phyloP scores from a whole-genome alignment of 2,797 vertebrate species.

The Pelobates cultripes region DNA sequence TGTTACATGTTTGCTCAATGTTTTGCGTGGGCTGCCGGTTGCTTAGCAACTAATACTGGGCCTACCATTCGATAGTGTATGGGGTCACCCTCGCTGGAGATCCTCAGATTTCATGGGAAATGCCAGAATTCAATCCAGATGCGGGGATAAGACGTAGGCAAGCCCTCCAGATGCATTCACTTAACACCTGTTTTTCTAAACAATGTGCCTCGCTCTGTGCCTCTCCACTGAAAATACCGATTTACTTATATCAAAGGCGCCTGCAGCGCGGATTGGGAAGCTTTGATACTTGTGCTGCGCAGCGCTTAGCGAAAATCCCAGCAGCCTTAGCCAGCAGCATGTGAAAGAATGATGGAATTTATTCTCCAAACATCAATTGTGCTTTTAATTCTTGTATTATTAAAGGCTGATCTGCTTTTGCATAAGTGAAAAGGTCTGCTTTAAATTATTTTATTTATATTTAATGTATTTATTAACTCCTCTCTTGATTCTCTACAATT shows the following conservation, averaged over 20 bases:
- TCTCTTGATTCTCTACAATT: too few species aligned
- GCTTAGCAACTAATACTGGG: slow-evolving; percentile 21
- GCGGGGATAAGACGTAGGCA: neutral
- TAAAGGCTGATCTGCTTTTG: too few species aligned
- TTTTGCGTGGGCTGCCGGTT: slow-evolving; percentile 24
- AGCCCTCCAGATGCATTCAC: neutral
- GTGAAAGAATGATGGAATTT: neutral
- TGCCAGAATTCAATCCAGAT: slow-evolving; percentile 40
- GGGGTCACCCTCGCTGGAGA: neutral
- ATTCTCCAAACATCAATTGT: neutral
- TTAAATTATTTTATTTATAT: too few species aligned
- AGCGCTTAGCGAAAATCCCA: neutral
- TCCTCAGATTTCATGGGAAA: slow-evolving; percentile 25
- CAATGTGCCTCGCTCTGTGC: too few species aligned
- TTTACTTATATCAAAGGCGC: too few species aligned
- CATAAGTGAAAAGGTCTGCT: too few species aligned
- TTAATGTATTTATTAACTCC: too few species aligned
- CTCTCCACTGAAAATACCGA: too few species aligned
- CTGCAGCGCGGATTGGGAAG: too few species aligned
- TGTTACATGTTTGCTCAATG: slow-evolving; percentile 31
- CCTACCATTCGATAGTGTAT: neutral
- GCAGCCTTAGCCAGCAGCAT: neutral
- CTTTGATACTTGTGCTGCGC: too few species aligned
- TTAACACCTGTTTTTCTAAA: slow-evolving; percentile 36
- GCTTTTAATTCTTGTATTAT: too few species aligned